phyloP scores from a whole-genome alignment of 2,113 vertebrate genomes.

The Rhizomys pruinosus region DNA sequence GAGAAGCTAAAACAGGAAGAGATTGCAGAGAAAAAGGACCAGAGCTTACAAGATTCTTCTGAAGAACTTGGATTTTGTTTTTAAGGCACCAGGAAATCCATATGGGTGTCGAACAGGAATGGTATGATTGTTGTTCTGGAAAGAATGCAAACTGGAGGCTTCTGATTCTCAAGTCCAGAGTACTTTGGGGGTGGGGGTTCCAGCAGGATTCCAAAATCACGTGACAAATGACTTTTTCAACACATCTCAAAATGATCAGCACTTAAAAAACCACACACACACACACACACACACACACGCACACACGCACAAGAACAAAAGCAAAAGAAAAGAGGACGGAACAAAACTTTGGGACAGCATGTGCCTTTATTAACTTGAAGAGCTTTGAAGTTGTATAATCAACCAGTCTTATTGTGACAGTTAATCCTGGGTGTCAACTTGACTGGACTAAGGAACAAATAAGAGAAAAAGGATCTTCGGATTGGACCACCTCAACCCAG shows the following conservation, averaged over 20 bases:
- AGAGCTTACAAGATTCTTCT: not conserved
- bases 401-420: not conserved
- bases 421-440: too few relatives aligned
- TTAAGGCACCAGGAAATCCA: not conserved
- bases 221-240: not conserved
- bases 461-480: too few relatives aligned
- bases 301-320: too few relatives aligned
- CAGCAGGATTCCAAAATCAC: not conserved
- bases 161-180: not conserved
- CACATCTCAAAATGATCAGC: not conserved
- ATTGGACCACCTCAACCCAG: too few relatives aligned
- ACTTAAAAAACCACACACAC: too few relatives aligned
- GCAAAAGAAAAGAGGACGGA: not conserved
- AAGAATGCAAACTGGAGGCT: not conserved
- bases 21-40: not conserved
- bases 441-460: too few relatives aligned
- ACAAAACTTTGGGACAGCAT: not conserved
- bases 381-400: not conserved
- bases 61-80: conserved; percentile 14
- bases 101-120: not conserved
- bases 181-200: too few relatives aligned
- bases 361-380: not conserved
- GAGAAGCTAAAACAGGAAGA: not conserved
- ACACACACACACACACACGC: too few relatives aligned
- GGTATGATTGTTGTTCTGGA: not conserved